Evolutionary conservation across 2,888 invertebrate genomes (phyloP), one percentile per base, ranked within the genome.

Genomic region (Nomada goodeniana): DNA sequence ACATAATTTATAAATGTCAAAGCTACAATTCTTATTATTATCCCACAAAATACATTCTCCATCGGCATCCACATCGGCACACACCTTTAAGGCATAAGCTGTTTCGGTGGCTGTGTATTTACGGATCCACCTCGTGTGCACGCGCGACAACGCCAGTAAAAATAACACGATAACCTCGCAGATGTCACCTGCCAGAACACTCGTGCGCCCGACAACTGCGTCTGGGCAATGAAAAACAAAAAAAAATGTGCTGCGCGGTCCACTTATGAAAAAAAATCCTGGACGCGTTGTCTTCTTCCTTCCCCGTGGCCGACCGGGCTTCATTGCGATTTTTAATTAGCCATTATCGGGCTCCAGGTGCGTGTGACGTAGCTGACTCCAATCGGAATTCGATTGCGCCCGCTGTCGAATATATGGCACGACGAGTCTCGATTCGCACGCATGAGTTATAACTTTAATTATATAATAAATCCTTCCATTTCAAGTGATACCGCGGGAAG

Each of bases 141-240:
- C 69, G 70, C 44, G 74, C 53, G 76, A 79, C 82, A 85, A 73
- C 69, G 75, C 76, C 83, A 83, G 79, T 80, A 78, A 86, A 87
- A 89, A 83, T 89, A 90, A 89, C 86, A 76, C 84, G 83, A 82
- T 80, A 84, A 82, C 79, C 81, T 69, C 84, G 88, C 89, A 78
- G 87, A 87, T 87, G 89, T 89, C 90, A 89, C 82, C 89, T 89
- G 89, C 82, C 86, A 82, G 87, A 72, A 77, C 81, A 83, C 69
- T 87, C 79, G 77, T 82, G 76, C 72, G 63, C 61, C 73, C 80
- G 86, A 89, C 87, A 87, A 89, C 89, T 89, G 87, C 87, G 89
- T 87, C 85, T 86, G 89, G 86, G 73, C 68, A 79, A 81, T 83
- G 63, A 82, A 70, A 42, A 70, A 42, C 55, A 80, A 83, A 83